A percentile compares a stretch with the other conserved stretches of the same genome.
Evolutionary conservation across 1,140 invertebrate species (phyloP).

Genomic region (Microplitis demolitor): DNA sequence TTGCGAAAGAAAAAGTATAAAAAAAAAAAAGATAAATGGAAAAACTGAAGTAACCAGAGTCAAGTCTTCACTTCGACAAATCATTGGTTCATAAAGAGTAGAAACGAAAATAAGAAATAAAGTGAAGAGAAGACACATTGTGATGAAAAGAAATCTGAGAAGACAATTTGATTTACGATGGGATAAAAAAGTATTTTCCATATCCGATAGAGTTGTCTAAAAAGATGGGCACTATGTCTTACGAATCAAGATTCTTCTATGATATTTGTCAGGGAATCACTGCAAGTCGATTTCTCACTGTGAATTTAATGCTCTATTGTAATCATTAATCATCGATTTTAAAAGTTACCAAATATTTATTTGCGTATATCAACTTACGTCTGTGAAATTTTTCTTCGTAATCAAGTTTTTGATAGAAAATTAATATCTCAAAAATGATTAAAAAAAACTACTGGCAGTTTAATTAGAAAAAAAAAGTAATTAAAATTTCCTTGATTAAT

Average conservation of each 20-base stretch:
- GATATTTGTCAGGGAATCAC: slow-evolving; percentile 11
- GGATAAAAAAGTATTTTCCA: slow-evolving; percentile 25
- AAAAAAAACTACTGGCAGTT: too few species aligned
- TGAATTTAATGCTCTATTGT: slow-evolving; percentile 1
- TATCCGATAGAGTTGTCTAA: slow-evolving; percentile 17
- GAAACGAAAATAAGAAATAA: background rate
- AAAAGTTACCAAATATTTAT: background rate
- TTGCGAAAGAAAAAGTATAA: background rate
- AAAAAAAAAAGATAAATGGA: slow-evolving; percentile 21
- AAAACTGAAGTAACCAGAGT: background rate
- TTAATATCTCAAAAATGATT: too few species aligned
- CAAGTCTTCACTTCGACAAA: slow-evolving; percentile 2
- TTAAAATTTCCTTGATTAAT: too few species aligned
- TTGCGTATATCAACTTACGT: background rate
- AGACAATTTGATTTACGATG: slow-evolving; percentile 28
- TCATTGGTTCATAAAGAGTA: slow-evolving; percentile 2
- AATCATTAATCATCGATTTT: slow-evolving; percentile 26
- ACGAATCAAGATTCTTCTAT: slow-evolving; percentile 5
- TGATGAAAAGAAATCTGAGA: slow-evolving; percentile 1
- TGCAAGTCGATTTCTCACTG: slow-evolving; percentile 19
- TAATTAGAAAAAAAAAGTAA: too few species aligned
- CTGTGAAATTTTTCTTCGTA: background rate
- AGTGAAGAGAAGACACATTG: background rate
- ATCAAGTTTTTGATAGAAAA: too few species aligned
- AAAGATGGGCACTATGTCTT: slow-evolving; percentile 1